Evolutionary conservation across 2,797 vertebrate genomes (phyloP), one percentile per base, ranked within the genome.

Genomic region (Helicolenus hilgendorfi): DNA sequence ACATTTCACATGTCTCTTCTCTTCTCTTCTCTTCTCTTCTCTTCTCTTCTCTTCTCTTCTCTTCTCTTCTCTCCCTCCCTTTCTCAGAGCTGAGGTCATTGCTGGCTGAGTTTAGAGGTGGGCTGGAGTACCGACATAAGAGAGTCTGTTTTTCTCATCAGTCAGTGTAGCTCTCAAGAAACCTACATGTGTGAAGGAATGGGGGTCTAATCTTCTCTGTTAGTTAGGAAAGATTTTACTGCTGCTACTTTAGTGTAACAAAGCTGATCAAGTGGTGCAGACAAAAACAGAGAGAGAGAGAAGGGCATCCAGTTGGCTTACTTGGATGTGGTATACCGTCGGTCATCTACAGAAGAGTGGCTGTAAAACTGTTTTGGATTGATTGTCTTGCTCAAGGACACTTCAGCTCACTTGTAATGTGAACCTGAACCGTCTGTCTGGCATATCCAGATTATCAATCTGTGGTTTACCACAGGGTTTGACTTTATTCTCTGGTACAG

Each of bases 61-160:
- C 72, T 68, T 29, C 70, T 11, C 33, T 31, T 4, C 45, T 24
- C 55, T 70, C 84, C 55, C 70, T 89, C 83, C 56, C 60, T 89
- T 81, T 67, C 67, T 74, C 67, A 31, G 65, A 70, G 68, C 77
- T 95, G 89, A 95, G 86, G 89, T 96, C 95, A 94, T 95, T 89
- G 86, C 90, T 95, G 94, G 93, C 94, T 82, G 53, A 31, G 73
- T 85, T 83, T 72, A 58, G 73, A 90, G 88, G 90, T 95, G 89
- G 94, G 95, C 84, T 94, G 86, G 82, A 91, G 85, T 82, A 86
- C 74, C 92, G 87, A 91, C 90, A 92, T 76, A 77, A 87, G 79
- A 90, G 72, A 90, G 72, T 90, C 91, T 96, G 95, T 95, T 96
- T 95, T 95, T 93, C 83, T 88, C 94, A 95, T 96, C 91, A 95